Evolutionary conservation across 2,888 invertebrate genomes (phyloP), one percentile per base, ranked within the genome.

Genomic region (Caradrina clavipalpis): DNA sequence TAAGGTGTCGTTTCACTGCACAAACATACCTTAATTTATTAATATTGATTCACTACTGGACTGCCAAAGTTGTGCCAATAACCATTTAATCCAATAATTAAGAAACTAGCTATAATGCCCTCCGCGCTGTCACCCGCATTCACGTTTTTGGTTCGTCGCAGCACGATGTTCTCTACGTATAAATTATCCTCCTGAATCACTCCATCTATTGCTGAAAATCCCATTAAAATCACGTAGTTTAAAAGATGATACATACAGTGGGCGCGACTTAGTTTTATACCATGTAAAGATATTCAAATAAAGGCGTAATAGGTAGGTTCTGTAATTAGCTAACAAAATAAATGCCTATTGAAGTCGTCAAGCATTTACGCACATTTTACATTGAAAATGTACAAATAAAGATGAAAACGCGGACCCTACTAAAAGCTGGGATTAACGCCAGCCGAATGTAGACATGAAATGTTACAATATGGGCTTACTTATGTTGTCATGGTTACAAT

Each of bases 401-500:
- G 31, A 57, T 51, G 47, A 66, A 68, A 67, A 60, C n/a, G 13
- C 17, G 31, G 19, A 42, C 39, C 59, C 19, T 76, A 51, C 13
- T 49, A 31, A 68, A 69, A 69, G 69, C 69, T 19, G 11, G 69
- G 60, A 76, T 73, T 76, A 76, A 49, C 76, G 50, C 50, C 39
- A 69, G 1, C 45, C 47, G 51, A 60, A 73, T 60, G 58, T 66
- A 66, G 49, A 66, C 42, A 54, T 21, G 26, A 58, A 58, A 55
- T 47, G 58, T 66, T 22, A 66, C 66, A 73, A 59, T 59, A 68
- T 19, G 45, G 55, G 69, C 50, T 75, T 75, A 68, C 17, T 39
- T 50, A 49, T 59, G 59, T 60, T 60, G 47, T 11, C 59, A 17
- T 60, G 69, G 59, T 60, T 39, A 59, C 68, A 39, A 67, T 59